phyloP scores from a whole-genome alignment of 2,888 invertebrate species.

The Mamestra brassicae region DNA sequence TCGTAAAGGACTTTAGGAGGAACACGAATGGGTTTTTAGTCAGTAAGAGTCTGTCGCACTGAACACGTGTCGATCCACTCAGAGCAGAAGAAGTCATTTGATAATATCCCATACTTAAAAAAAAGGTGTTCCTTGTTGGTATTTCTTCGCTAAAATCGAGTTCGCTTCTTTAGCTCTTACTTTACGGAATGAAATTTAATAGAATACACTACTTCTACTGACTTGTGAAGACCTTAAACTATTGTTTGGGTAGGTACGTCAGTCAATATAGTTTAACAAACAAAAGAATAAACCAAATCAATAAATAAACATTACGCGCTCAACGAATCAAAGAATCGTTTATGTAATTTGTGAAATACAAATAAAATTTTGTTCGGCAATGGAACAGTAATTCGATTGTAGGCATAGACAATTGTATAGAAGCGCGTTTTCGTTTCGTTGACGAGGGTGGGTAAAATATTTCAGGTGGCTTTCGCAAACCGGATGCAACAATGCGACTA shows the following conservation, averaged over 20 bases:
- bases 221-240: not conserved
- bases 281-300: constrained; percentile 29
- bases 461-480: not conserved
- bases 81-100: too few species aligned
- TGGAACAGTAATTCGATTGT: constrained; percentile 56
- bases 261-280: constrained; percentile 5
- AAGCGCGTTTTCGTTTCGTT: constrained; percentile 28
- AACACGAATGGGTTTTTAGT: too few species aligned
- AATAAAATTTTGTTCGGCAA: constrained; percentile 44
- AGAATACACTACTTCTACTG: too few species aligned
- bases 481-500: too few species aligned
- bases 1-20: too few species aligned
- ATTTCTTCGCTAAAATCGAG: too few species aligned
- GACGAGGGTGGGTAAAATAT: not conserved
- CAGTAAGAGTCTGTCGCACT: too few species aligned
- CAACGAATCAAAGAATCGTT: constrained; percentile 54
- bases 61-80: too few species aligned
- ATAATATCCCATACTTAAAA: too few species aligned
- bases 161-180: too few species aligned
- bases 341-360: constrained; percentile 51
- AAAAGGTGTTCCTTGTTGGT: too few species aligned
- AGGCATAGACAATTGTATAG: constrained; percentile 19
- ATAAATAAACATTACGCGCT: constrained; percentile 35
- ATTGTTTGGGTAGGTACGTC: not conserved
- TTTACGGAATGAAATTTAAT: not conserved